Conservation (phyloP, 2,797 vertebrate species). For the Florisuga fusca region DNA sequence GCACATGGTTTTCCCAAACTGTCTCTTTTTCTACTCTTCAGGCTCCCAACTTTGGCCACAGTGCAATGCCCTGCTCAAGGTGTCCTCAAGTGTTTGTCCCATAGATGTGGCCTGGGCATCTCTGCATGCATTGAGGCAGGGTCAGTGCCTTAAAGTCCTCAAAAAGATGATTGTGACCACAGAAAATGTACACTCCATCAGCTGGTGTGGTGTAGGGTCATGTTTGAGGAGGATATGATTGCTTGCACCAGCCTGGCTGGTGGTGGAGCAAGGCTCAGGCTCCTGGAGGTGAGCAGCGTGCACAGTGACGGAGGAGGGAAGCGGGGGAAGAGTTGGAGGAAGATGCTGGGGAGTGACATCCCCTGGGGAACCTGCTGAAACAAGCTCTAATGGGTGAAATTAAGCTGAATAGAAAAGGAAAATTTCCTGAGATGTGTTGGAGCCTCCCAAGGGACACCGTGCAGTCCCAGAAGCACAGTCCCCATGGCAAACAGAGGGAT, state of each 20-base stretch:
- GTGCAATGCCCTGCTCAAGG: background rate
- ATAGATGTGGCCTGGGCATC: background rate
- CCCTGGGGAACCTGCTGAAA: background rate
- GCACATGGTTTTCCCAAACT: background rate
- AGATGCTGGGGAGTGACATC: background rate
- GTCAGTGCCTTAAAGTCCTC: background rate
- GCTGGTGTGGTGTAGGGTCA: background rate
- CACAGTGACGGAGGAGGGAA: fast-evolving
- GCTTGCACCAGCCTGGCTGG: background rate
- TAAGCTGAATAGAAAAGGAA: slow-evolving; percentile 5
- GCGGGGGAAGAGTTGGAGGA: background rate
- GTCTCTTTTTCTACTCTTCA: background rate
- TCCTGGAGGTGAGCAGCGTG: background rate
- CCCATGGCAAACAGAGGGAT: background rate
- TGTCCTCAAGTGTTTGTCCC: background rate
- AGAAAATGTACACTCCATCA: background rate
- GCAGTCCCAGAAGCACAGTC: background rate
- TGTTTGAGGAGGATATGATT: background rate
- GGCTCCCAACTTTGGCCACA: background rate
- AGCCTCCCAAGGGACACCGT: background rate
- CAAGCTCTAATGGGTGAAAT: slow-evolving; percentile 50
- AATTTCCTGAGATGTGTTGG: background rate
- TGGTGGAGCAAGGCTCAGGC: background rate
- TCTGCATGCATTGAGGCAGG: fast-evolving
- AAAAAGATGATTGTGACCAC: fast-evolving